Base-by-base conservation (phyloP, 2,888 invertebrate genomes). In the Clusia tigrina region DNA sequence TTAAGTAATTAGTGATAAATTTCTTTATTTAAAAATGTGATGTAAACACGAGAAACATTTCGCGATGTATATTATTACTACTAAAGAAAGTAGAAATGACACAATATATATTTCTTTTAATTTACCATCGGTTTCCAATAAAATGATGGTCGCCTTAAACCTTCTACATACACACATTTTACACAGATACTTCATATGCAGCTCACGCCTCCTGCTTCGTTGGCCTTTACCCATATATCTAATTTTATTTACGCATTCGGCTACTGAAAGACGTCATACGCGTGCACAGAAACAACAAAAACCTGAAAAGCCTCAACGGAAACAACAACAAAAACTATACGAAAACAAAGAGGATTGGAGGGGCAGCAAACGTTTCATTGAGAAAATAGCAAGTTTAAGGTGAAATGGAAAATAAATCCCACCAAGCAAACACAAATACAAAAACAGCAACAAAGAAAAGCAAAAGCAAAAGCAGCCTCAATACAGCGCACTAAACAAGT, bases 381-480 rank as follows among this genome's bases (percentile, higher is more conserved):
- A 42, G 42, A 42, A 42, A 42, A 42, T 58, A 68, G 65, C 42
- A n/a, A 42, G 24, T 56, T 2, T 51, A 12, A 3, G 9, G 64
- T 60, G 1, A 74, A 74, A 59, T 71, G 70, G 23, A 79, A 78
- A 2, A 78, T 79, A 10, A 78, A 79, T 62, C 74, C 74, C 1
- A 68, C 79, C 1, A 74, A 80, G 63, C 83, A 83, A 57, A 38
- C 10, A 6, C 20, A 2, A 15, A 12, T 15, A 51, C 17, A 12
- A 52, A 24, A 37, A 22, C 17, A 48, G 23, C 18, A 32, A 18
- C 53, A 32, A 32, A 9, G 32, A 32, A 32, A 32, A 32, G 32
- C 12, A 9, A 32, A 9, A 32, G 32, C 12, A 32, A 32, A 32
- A 32, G 32, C n/a, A n/a, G 32, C 12, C 32, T 32, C n/a, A n/a